phyloP scores from a whole-genome alignment of 64 coral and sea anemone species.

The Stichodactyla helianthus region DNA sequence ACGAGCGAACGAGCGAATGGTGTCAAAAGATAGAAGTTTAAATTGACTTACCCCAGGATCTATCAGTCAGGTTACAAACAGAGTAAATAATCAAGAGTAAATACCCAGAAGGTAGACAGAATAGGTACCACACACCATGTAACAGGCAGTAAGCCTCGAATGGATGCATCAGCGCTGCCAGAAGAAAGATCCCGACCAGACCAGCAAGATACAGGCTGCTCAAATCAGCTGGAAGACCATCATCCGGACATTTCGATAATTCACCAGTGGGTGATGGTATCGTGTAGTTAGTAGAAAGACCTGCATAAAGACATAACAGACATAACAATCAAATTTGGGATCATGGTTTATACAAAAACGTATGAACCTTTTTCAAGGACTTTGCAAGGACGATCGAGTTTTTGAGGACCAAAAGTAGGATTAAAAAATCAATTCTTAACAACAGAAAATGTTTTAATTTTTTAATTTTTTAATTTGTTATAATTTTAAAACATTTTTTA shows the following conservation, averaged over 20 bases:
- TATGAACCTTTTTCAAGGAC: too few species aligned
- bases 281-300: not conserved
- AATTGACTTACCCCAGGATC: conserved; percentile 77
- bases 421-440: too few species aligned
- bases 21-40: not conserved
- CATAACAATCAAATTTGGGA: too few species aligned
- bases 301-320: too few species aligned
- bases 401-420: too few species aligned
- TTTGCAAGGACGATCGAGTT: too few species aligned
- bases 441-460: too few species aligned
- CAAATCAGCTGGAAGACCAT: conserved; percentile 41
- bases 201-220: conserved; percentile 67
- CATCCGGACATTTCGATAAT: not conserved
- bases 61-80: conserved; percentile 82
- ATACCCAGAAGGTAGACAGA: conserved; percentile 91
- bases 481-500: too few species aligned
- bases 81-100: conserved; percentile 90
- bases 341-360: too few species aligned
- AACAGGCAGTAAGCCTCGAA: conserved; percentile 63
- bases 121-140: conserved; percentile 85
- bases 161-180: conserved; percentile 66
- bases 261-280: not conserved
- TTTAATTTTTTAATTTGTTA: too few species aligned
- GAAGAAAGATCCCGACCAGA: conserved; percentile 45
- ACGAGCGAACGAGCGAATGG: too few species aligned